A percentile compares a stretch with the other conserved stretches of the same genome.
phyloP scores from a whole-genome alignment of 2,888 invertebrate genomes.

The Cryptops parisi region DNA sequence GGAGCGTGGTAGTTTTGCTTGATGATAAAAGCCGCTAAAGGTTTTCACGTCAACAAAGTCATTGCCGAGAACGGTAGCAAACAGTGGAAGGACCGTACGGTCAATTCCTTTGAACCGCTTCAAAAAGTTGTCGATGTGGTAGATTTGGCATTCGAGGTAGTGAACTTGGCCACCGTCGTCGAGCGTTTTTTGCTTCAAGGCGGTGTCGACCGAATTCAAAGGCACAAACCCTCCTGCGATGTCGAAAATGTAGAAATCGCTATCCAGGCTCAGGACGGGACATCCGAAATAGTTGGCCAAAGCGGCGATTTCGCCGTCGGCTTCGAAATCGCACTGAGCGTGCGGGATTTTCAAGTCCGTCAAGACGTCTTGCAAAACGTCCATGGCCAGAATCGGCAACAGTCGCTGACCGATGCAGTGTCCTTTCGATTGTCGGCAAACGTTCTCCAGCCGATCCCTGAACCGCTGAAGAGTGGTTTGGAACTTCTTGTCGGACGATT shows the following conservation, averaged over 20 bases:
- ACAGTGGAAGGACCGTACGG: conserved; percentile 53
- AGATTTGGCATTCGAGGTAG: conserved; percentile 46
- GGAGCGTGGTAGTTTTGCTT: conserved; percentile 41
- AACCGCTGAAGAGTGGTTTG: conserved; percentile 39
- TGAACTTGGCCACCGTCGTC: neutral
- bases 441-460: conserved; percentile 19
- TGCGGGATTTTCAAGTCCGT: conserved; percentile 47
- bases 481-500: conserved; percentile 48
- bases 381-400: conserved; percentile 59
- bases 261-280: conserved; percentile 82
- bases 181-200: neutral
- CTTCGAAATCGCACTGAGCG: conserved; percentile 69
- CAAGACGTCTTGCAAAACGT: conserved; percentile 57
- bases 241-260: conserved; percentile 84
- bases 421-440: conserved; percentile 6
- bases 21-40: conserved; percentile 53
- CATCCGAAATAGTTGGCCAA: conserved; percentile 61
- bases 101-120: conserved; percentile 49
- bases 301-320: conserved; percentile 74
- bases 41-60: conserved; percentile 59
- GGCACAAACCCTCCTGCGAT: conserved; percentile 57
- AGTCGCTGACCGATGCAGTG: conserved; percentile 27
- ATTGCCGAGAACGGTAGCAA: conserved; percentile 74
- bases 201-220: conserved; percentile 32
- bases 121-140: conserved; percentile 52